Conservation (phyloP, 2,113 vertebrate species). For the Coregonus clupeaformis region DNA sequence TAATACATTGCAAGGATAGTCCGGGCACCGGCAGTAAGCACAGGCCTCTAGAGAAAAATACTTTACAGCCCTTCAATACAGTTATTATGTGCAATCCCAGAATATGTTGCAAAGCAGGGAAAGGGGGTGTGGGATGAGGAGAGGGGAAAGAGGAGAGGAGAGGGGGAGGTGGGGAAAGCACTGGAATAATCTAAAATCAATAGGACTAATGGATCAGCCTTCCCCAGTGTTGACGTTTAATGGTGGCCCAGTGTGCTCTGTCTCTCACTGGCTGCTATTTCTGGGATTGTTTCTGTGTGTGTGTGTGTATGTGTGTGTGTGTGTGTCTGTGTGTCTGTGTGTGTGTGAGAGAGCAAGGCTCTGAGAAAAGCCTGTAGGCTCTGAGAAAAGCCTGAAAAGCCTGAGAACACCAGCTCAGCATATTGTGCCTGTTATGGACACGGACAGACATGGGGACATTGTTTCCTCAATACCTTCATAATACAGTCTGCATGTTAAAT, state of each 20-base stretch:
- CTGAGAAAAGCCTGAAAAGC: too few species aligned
- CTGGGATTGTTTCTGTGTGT: conserved; percentile 15
- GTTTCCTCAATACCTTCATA: too few species aligned
- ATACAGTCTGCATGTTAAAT: too few species aligned
- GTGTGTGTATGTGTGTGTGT: background rate
- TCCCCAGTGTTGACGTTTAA: conserved; percentile 16
- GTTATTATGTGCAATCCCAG: conserved; percentile 11
- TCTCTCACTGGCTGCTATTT: conserved; percentile 3
- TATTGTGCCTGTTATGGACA: too few species aligned
- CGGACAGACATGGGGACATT: too few species aligned
- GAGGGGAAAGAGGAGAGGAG: background rate
- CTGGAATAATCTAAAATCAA: conserved; percentile 47
- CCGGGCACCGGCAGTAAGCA: background rate
- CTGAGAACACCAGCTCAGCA: too few species aligned
- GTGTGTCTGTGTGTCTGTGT: too few species aligned
- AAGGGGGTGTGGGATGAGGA: background rate
- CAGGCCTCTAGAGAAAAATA: background rate
- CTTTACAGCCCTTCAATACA: background rate
- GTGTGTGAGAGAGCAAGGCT: too few species aligned
- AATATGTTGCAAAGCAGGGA: conserved; percentile 12
- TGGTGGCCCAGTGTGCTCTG: conserved; percentile 7
- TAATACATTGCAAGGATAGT: background rate
- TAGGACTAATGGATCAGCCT: conserved; percentile 33
- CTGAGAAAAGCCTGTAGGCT: too few species aligned
- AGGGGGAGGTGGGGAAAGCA: background rate